A percentile compares a stretch with the other conserved stretches of the same genome.
Conservation (phyloP, 2,113 vertebrate species). For the Chiloscyllium plagiosum region DNA sequence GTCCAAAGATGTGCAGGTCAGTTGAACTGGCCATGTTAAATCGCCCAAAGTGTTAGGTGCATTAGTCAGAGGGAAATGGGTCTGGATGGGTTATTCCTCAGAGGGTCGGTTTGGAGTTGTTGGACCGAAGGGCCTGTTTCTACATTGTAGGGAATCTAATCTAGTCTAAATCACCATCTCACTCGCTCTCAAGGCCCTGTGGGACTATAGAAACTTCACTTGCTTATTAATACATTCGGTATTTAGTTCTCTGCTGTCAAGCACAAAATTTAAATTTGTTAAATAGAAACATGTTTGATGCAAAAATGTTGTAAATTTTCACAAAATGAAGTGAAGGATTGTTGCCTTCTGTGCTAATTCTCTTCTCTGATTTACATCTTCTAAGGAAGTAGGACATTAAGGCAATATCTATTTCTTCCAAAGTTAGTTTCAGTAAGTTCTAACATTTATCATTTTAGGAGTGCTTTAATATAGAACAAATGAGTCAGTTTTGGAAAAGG, state of each 20-base stretch:
- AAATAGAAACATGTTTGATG: background rate
- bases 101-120: too few species aligned
- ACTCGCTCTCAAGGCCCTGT: too few species aligned
- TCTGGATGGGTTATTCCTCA: too few species aligned
- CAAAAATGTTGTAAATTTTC: background rate
- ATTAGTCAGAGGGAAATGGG: too few species aligned
- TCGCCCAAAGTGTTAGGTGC: too few species aligned
- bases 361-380: background rate
- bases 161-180: too few species aligned
- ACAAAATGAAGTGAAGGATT: background rate
- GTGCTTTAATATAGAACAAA: background rate
- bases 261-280: background rate
- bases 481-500: background rate
- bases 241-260: background rate
- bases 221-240: background rate
- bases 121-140: too few species aligned
- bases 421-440: background rate
- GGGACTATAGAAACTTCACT: background rate
- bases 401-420: background rate
- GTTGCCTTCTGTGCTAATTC: background rate
- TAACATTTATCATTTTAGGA: background rate
- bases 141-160: too few species aligned
- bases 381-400: background rate
- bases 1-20: too few species aligned
- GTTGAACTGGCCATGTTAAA: too few species aligned